Evolutionary conservation across 2,888 invertebrate genomes (phyloP), one percentile per base, ranked within the genome.

Genomic region (Bombylius discolor): DNA sequence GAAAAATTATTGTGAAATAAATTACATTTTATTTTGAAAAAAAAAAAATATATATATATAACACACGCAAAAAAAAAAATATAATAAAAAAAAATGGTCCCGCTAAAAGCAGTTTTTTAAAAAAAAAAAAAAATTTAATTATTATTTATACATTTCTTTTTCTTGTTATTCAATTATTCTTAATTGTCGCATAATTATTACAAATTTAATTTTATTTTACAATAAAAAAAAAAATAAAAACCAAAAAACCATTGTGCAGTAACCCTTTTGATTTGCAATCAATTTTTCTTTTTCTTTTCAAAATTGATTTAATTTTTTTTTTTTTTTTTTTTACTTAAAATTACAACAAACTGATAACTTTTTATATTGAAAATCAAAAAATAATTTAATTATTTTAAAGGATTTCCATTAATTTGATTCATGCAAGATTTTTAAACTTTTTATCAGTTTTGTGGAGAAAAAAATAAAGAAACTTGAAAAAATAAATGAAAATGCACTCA

Each of bases 241-340:
- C 54, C 49, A 59, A 58, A 61, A 62, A 62, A 62, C 59, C 62
- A 62, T 62, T 62, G 62, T 62, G 62, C 62, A 61, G 57, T 58
- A 9, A 59, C 60, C 56, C 57, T 55, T 57, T 48, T 52, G 33
- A 52, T 53, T 56, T 55, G n/a, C n/a, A n/a, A n/a, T n/a, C n/a
- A n/a, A n/a, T n/a, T n/a, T 47, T 46, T 56, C 52, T 5, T 44
- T 34, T 44, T 45, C 34, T 33, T 44, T n/a, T n/a, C n/a, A n/a
- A n/a, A n/a, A n/a, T n/a, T n/a, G n/a, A n/a, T n/a, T n/a, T n/a
- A n/a, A n/a, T n/a, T n/a, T n/a, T n/a, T n/a, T n/a, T 23, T 23
- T 23, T 23, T 23, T 1, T 23, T 23, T 23, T 23, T 23, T 23
- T 23, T 23, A 23, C 23, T 23, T 23, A 23, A 23, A 23, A 23